Percentiles rank a stretch among this genome's conserved stretches.
These are phyloP conservation scores for Pseudomyrmex sp. DNA, from an alignment of 1,140 invertebrate species.

Conservation along the genomic window DNA sequence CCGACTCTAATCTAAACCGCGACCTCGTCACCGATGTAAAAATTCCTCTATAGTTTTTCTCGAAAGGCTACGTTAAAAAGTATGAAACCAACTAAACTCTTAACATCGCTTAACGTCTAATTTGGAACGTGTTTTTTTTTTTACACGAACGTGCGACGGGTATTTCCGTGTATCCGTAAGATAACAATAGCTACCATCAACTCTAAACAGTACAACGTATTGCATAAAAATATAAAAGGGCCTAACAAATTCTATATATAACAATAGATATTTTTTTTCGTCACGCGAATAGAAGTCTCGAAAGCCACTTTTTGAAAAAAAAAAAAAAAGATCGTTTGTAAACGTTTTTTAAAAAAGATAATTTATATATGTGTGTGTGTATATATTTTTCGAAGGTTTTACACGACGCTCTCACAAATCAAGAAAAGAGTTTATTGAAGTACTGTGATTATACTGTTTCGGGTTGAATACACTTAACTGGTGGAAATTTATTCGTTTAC, in stretches of 20 bases:
- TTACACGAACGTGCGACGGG: constrained; percentile 23
- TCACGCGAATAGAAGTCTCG: constrained; percentile 38
- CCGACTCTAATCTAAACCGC: constrained; percentile 37
- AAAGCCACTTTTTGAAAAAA: constrained; percentile 45
- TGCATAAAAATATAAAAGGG: constrained; percentile 59
- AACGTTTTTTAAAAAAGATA: constrained; percentile 27
- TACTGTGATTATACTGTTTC: constrained; percentile 31
- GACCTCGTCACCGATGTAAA: constrained; percentile 47
- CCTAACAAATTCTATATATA: constrained; percentile 32
- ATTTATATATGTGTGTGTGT: not conserved
- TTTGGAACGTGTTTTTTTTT: constrained; percentile 10
- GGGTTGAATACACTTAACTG: constrained; percentile 32
- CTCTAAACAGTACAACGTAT: constrained; percentile 54
- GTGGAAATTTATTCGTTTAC: constrained; percentile 6
- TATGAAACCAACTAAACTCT: constrained; percentile 51
- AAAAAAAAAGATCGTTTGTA: constrained; percentile 7
- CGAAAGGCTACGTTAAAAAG: constrained; percentile 51
- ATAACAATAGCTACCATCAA: constrained; percentile 52
- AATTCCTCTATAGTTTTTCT: constrained; percentile 42
- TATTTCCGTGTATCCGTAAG: constrained; percentile 37
- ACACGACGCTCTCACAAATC: constrained; percentile 5
- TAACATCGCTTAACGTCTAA: constrained; percentile 50
- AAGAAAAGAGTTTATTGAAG: constrained; percentile 13
- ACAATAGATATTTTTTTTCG: constrained; percentile 34
- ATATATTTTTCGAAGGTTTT: not conserved